phyloP scores from a whole-genome alignment of 2,797 vertebrate genomes.

The Atherinosoma microstoma region DNA sequence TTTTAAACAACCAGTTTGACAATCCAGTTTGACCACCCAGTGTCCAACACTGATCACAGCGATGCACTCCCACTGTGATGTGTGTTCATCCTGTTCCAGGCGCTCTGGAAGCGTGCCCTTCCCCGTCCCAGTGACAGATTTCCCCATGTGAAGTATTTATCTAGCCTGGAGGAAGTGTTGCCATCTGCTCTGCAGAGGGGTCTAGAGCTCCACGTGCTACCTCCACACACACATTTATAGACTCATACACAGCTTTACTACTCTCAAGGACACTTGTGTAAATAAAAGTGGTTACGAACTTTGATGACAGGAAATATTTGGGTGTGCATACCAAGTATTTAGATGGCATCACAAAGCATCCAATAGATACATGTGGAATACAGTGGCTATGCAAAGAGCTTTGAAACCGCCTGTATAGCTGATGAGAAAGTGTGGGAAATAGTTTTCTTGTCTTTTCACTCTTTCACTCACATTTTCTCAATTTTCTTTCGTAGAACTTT shows the following conservation, averaged over 20 bases:
- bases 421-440: neutral
- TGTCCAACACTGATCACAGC: conserved; percentile 37
- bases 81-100: conserved; percentile 48
- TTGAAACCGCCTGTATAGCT: conserved; percentile 10
- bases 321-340: conserved; percentile 1
- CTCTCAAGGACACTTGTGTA: conserved; percentile 53
- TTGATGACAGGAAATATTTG: neutral
- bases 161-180: conserved; percentile 72
- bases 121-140: conserved; percentile 71
- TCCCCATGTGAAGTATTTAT: conserved; percentile 78
- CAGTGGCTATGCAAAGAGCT: neutral
- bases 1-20: conserved; percentile 14
- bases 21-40: conserved; percentile 7
- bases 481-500: conserved; percentile 1
- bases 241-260: conserved; percentile 11
- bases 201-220: conserved; percentile 63
- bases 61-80: conserved; percentile 25
- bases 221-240: conserved; percentile 36
- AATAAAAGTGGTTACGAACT: neutral
- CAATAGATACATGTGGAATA: neutral
- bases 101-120: conserved; percentile 64
- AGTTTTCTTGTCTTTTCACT: neutral
- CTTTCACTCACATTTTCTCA: neutral
- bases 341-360: neutral
- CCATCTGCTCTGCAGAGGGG: conserved; percentile 78